Evolutionary conservation across 2,113 vertebrate species (phyloP), one percentile per base, ranked within the genome.

Genomic region (Saguinus imperator): DNA sequence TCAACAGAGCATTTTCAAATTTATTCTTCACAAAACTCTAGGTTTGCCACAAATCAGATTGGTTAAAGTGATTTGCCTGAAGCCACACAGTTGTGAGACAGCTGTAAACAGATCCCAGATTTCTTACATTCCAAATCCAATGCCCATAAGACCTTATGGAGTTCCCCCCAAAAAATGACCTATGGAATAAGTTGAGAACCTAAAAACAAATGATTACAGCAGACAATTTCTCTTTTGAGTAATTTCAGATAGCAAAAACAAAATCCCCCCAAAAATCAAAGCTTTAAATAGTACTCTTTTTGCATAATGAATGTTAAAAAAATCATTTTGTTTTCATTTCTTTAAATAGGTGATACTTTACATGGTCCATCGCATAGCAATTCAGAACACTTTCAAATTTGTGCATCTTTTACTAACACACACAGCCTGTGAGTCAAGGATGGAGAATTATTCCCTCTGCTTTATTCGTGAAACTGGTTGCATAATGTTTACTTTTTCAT

Each of bases 1-100:
- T 92, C 40, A 70, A 64, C 10, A 64, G 23, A 87, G 7, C 3
- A 68, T 14, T 95, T 89, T 86, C 32, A 61, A 21, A 76, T 76
- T 68, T 14, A 0, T 73, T 80, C 64, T 80, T 80, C 52, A 70
- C 20, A 58, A 57, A 75, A 50, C 55, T 76, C n/a, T n/a, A 43
- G 43, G 81, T 84, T 87, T 96, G 12, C 43, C 68, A 81, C 43
- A 79, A 52, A 87, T 83, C n/a, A 84, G 17, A 27, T 20, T 43
- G 48, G 43, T 72, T 89, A 52, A 80, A 76, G 3, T n/a, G 20
- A 80, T 94, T 94, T 96, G 29, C 52, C 25, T 76, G 80, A 93
- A 91, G 13, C 23, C 76, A 61, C 48, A 61, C 17, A 50, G 89
- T 75, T 91, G 48, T 40, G 35, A 57, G 45, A 85, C 35, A 29